Evolutionary conservation across 2,888 invertebrate species (phyloP).

Genomic region (Harpalus rubripes): DNA sequence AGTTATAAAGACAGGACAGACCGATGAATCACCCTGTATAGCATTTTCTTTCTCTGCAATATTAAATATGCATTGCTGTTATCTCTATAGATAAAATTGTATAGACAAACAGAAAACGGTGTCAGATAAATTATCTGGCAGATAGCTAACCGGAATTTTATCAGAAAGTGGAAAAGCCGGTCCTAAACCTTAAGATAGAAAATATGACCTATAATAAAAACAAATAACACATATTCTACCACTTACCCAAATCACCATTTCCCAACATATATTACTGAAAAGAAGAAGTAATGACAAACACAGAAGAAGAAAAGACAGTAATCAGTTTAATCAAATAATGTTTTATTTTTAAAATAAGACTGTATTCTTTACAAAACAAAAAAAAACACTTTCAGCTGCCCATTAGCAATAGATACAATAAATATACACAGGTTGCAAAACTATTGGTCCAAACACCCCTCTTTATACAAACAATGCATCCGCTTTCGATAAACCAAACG

Average conservation of each 20-base stretch:
- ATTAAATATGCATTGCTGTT: too few relatives aligned
- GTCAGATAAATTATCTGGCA: too few relatives aligned
- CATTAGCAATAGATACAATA: slow-evolving; percentile 66
- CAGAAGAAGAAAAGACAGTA: slow-evolving; percentile 48
- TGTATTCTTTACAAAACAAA: slow-evolving; percentile 66
- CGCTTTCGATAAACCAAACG: slow-evolving; percentile 61
- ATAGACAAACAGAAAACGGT: too few relatives aligned
- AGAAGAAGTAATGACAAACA: slow-evolving; percentile 35
- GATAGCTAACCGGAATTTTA: too few relatives aligned
- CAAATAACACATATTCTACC: too few relatives aligned
- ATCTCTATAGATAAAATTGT: too few relatives aligned
- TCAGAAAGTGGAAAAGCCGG: too few relatives aligned
- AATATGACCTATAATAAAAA: too few relatives aligned
- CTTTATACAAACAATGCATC: slow-evolving; percentile 60
- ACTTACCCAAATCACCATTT: neutral
- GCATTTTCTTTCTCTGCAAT: too few relatives aligned
- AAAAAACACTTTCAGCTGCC: slow-evolving; percentile 65
- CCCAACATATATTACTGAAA: neutral
- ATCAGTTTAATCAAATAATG: slow-evolving; percentile 61
- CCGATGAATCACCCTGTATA: too few relatives aligned
- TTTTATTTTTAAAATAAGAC: slow-evolving; percentile 66
- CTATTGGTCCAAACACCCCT: slow-evolving; percentile 67
- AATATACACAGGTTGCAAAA: slow-evolving; percentile 66
- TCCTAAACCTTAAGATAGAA: too few relatives aligned
- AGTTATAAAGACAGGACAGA: too few relatives aligned